Conservation (phyloP, 2,113 vertebrate species). For the Microcebus lehilahytsara region DNA sequence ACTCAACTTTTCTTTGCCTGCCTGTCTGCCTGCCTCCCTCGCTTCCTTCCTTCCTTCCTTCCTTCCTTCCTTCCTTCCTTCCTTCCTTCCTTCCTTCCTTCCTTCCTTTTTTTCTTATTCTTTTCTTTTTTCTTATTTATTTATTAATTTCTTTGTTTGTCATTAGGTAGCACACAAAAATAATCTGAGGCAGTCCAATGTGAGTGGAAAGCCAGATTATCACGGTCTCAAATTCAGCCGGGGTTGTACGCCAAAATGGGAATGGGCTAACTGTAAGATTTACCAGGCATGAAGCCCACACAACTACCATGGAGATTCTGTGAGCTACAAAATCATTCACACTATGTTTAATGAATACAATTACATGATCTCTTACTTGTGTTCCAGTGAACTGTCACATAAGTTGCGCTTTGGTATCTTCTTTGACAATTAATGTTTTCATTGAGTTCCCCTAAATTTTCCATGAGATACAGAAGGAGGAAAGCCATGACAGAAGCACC, state of each 20-base stretch:
- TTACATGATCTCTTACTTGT: conserved; percentile 54
- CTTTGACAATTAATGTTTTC: conserved; percentile 71
- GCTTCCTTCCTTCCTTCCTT: no score
- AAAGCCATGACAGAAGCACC: neutral
- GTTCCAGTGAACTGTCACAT: conserved; percentile 56
- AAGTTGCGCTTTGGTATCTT: conserved; percentile 51
- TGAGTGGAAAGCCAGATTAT: conserved; percentile 65
- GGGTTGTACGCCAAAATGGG: conserved; percentile 32
- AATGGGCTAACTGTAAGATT: conserved; percentile 57
- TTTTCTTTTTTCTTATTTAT: neutral
- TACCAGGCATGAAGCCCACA: conserved; percentile 57
- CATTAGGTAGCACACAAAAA: conserved; percentile 67
- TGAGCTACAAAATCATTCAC: neutral
- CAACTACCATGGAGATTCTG: neutral
- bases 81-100: no score
- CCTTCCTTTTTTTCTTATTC: neutral
- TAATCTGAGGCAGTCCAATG: conserved; percentile 68
- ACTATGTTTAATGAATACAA: conserved; percentile 65
- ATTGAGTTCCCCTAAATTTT: conserved; percentile 44
- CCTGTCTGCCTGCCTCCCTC: neutral
- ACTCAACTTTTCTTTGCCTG: neutral
- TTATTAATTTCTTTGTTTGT: neutral
- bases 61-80: no score
- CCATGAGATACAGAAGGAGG: conserved; percentile 28
- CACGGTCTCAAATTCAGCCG: conserved; percentile 70